These are phyloP conservation scores for Nycticorax nycticorax DNA, from an alignment of 2,113 vertebrate species.

Conservation along the genomic window DNA sequence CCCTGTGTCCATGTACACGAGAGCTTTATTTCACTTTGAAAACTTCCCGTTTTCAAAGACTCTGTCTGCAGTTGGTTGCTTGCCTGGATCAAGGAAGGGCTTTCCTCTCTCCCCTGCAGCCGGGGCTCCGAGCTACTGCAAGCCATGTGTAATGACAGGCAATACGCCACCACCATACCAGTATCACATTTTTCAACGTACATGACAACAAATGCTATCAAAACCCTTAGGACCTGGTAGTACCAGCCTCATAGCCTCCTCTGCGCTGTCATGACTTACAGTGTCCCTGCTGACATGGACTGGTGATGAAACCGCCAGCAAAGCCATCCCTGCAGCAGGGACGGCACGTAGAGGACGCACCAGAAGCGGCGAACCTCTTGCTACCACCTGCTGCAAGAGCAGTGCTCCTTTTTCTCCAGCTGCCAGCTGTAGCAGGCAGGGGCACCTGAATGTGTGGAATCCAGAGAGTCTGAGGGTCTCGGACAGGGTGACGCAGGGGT, in stretches of 20 bases:
- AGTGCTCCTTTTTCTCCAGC: not conserved
- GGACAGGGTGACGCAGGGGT: not conserved
- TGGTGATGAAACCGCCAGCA: not conserved
- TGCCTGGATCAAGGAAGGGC: not conserved
- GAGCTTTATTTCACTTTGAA: not conserved
- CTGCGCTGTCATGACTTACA: not conserved
- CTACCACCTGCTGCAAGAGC: not conserved
- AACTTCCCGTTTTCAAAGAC: not conserved
- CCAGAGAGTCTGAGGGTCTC: not conserved
- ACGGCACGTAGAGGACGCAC: fast-evolving
- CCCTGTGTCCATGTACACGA: not conserved
- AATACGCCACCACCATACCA: fast-evolving
- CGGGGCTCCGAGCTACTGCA: not conserved
- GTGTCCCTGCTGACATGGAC: not conserved
- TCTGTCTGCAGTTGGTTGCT: fast-evolving
- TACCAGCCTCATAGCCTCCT: not conserved
- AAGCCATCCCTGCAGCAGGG: not conserved
- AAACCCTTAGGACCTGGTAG: not conserved
- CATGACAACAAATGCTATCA: fast-evolving
- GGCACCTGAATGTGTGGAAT: not conserved
- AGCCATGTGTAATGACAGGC: not conserved
- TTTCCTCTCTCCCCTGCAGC: not conserved
- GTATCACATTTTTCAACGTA: fast-evolving
- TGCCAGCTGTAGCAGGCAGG: not conserved
- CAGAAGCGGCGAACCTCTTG: too few species aligned